Evolutionary conservation across 2,888 invertebrate genomes (phyloP).

Genomic region (Augiades crinisus): DNA sequence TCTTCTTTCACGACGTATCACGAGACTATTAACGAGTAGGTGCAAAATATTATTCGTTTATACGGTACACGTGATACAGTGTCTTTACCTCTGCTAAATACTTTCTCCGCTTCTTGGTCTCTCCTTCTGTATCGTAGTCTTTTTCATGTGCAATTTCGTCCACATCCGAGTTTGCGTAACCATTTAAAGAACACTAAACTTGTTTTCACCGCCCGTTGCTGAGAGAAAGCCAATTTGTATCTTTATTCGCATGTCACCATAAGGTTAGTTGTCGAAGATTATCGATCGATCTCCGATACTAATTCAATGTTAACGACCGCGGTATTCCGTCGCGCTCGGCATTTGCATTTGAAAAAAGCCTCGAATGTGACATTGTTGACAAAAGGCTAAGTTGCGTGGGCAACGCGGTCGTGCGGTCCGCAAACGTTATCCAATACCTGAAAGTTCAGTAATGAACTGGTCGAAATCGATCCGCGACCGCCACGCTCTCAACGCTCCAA

Average conservation of each 20-base stretch:
- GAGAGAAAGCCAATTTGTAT: conserved; percentile 60
- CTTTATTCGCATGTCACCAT: conserved; percentile 46
- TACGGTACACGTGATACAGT: conserved; percentile 20
- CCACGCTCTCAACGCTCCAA: conserved; percentile 62
- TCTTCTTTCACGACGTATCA: too few species aligned
- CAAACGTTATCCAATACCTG: conserved; percentile 51
- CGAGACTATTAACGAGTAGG: too few species aligned
- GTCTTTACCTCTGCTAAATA: conserved; percentile 47
- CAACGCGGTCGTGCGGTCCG: conserved; percentile 43
- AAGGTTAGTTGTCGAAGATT: conserved; percentile 45
- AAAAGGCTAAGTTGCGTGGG: conserved; percentile 21
- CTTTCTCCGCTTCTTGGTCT: conserved; percentile 57
- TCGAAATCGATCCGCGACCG: conserved; percentile 65
- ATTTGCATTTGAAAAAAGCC: conserved; percentile 29
- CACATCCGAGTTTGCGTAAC: conserved; percentile 63
- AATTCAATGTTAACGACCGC: conserved; percentile 9
- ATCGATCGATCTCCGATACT: background rate
- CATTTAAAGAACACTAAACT: conserved; percentile 53
- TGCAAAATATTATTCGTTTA: too few species aligned
- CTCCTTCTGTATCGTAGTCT: conserved; percentile 52
- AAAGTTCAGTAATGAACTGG: conserved; percentile 53
- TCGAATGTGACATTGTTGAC: conserved; percentile 28
- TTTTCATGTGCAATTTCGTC: conserved; percentile 64
- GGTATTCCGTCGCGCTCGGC: background rate
- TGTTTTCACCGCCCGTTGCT: conserved; percentile 49